Evolutionary conservation across 2,888 invertebrate genomes (phyloP).

Genomic region (Coenonympha arcania): DNA sequence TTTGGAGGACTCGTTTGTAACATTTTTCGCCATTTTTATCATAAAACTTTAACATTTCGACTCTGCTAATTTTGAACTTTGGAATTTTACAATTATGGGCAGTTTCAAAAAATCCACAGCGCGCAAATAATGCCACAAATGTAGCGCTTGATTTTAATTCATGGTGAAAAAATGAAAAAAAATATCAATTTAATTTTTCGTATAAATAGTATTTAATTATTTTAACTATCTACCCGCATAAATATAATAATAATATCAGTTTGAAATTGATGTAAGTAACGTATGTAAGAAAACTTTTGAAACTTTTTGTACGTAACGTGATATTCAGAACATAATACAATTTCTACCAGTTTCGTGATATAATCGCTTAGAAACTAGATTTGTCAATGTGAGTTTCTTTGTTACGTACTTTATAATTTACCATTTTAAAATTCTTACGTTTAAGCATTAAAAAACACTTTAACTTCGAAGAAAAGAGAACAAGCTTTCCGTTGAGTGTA

Average conservation of each 20-base stretch:
- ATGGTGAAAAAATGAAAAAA: background rate
- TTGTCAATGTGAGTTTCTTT: conserved; percentile 5
- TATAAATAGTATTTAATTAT: no score
- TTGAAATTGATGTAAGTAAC: no score
- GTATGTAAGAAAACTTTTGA: background rate
- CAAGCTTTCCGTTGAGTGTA: no score
- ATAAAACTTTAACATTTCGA: background rate
- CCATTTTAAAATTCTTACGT: no score
- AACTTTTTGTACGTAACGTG: conserved; percentile 4
- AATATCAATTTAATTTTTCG: background rate
- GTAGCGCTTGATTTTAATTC: background rate
- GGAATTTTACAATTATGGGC: background rate
- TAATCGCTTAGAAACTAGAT: conserved; percentile 8
- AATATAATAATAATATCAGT: background rate
- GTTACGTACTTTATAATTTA: background rate
- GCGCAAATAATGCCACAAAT: background rate
- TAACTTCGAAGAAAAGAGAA: no score
- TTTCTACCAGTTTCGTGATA: conserved; percentile 7
- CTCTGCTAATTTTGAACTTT: background rate
- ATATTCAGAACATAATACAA: background rate
- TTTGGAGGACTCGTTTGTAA: background rate
- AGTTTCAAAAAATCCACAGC: background rate
- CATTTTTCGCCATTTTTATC: background rate
- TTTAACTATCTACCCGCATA: background rate
- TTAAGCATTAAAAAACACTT: no score